Conservation (phyloP, 2,888 invertebrate species). For the Epinotia bilunana region DNA sequence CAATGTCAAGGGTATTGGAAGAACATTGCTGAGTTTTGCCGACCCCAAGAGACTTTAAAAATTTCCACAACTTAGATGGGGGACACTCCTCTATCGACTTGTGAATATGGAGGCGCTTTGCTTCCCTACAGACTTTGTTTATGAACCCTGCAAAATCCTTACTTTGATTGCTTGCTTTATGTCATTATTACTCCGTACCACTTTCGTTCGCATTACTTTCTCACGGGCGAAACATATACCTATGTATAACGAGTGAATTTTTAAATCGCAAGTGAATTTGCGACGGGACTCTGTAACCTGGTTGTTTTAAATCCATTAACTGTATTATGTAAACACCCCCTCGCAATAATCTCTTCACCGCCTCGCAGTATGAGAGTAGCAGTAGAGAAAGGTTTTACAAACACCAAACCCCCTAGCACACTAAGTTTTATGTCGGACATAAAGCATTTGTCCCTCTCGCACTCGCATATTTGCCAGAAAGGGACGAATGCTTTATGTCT, state of each 20-base stretch:
- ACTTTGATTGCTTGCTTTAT: conserved; percentile 25
- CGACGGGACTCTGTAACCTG: conserved; percentile 24
- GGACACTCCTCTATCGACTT: too few relatives aligned
- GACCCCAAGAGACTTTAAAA: too few relatives aligned
- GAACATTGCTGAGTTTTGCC: too few relatives aligned
- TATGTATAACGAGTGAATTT: conserved; percentile 31
- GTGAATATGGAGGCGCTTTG: too few relatives aligned
- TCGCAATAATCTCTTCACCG: conserved; percentile 37
- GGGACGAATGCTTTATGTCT: too few relatives aligned
- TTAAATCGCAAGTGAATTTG: conserved; percentile 34
- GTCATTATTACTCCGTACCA: conserved; percentile 15
- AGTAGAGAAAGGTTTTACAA: conserved; percentile 3
- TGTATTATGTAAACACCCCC: conserved; percentile 49
- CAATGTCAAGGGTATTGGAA: too few relatives aligned
- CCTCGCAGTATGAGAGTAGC: conserved; percentile 1
- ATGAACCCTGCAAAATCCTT: conserved; percentile 1
- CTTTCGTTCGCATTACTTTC: conserved; percentile 26
- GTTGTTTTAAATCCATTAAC: conserved; percentile 65
- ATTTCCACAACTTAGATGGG: too few relatives aligned
- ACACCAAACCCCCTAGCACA: too few relatives aligned
- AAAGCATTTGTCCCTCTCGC: too few relatives aligned
- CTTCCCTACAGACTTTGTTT: too few relatives aligned
- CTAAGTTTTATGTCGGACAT: too few relatives aligned
- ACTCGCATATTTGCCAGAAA: too few relatives aligned
- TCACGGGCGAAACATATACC: conserved; percentile 24